Percentiles rank a stretch among this genome's conserved stretches.
Conservation (phyloP, 2,888 invertebrate genomes). For the Ectobius pallidus region DNA sequence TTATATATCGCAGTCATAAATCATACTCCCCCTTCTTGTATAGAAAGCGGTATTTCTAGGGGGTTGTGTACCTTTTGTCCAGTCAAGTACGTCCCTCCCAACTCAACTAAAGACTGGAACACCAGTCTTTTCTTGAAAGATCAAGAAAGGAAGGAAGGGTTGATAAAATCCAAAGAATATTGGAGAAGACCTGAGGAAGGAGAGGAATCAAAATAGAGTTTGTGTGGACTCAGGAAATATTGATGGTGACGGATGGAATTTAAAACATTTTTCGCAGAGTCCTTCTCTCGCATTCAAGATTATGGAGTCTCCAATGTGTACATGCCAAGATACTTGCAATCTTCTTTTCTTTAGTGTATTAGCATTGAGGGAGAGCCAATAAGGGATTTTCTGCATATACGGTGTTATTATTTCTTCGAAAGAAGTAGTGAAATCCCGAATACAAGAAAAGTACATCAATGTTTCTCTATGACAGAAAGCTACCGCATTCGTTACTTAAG, state of each 20-base stretch:
- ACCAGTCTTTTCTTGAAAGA: not conserved
- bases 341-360: no score
- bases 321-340: no score
- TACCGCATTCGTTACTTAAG: no score
- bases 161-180: not conserved
- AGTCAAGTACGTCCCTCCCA: not conserved
- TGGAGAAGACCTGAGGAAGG: not conserved
- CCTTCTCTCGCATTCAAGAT: not conserved
- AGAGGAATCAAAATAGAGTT: conserved; percentile 3
- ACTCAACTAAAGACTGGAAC: not conserved
- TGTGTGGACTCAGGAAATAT: not conserved
- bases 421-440: no score
- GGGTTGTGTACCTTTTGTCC: conserved; percentile 17
- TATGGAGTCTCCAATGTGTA: not conserved
- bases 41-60: conserved; percentile 11
- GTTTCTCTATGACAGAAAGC: no score
- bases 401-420: no score
- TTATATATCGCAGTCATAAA: conserved; percentile 2
- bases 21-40: conserved; percentile 1
- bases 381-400: no score
- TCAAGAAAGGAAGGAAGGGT: not conserved
- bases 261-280: not conserved
- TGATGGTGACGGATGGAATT: not conserved
- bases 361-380: no score
- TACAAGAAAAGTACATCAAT: no score